Percentiles rank a stretch among this genome's conserved stretches.
Conservation (phyloP, 2,113 vertebrate genomes). For the Morone chrysops region DNA sequence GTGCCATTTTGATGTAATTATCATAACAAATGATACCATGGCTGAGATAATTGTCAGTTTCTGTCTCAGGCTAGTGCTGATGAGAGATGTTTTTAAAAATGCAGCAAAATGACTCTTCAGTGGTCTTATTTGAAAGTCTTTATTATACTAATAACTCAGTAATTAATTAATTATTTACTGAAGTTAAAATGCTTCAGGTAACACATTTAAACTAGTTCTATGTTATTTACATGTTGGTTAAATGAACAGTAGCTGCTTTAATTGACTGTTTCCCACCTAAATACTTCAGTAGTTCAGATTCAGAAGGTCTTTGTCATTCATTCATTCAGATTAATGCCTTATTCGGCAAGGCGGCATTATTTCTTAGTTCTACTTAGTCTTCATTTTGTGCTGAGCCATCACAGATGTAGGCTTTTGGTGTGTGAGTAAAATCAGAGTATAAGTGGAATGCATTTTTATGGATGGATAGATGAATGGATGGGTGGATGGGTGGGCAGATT, state of each 20-base stretch:
- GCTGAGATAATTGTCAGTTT: neutral
- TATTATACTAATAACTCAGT: neutral
- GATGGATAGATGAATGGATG: neutral
- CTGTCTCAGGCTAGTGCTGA: neutral
- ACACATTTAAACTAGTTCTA: neutral
- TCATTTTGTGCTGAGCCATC: slow-evolving; percentile 3
- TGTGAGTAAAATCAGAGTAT: neutral
- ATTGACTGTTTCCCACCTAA: neutral
- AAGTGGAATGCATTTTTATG: neutral
- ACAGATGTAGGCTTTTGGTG: neutral
- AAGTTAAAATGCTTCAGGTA: neutral
- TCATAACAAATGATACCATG: neutral
- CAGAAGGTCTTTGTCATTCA: slow-evolving; percentile 15
- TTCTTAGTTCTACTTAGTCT: neutral
- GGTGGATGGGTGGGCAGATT: neutral
- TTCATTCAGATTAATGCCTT: neutral
- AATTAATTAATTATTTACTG: slow-evolving; percentile 13
- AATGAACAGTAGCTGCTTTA: neutral
- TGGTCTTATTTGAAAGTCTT: slow-evolving; percentile 7
- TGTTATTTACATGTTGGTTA: neutral
- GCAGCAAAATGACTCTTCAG: neutral
- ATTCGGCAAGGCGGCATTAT: neutral
- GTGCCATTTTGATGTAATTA: neutral
- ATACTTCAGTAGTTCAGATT: neutral
- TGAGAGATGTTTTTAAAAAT: neutral